Percentiles rank a stretch among this genome's conserved stretches.
Conservation (phyloP, 2,888 invertebrate species). For the Phasia obesa region DNA sequence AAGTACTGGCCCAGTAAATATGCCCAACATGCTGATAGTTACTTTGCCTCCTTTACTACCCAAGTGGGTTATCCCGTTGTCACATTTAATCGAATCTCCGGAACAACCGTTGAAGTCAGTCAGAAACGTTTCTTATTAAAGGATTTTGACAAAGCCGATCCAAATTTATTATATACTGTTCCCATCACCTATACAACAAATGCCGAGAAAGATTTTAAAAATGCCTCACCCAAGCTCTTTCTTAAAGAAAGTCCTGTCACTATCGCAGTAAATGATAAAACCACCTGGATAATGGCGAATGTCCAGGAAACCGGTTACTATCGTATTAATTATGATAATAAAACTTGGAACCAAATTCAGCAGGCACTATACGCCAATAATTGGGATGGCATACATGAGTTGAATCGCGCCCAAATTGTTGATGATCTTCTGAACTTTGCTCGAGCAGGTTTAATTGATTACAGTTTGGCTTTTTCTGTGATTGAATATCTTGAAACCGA, state of each 20-base stretch:
- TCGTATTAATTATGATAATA: conserved; percentile 87
- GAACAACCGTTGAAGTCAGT: conserved; percentile 70
- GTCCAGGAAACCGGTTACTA: conserved; percentile 83
- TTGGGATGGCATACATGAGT: conserved; percentile 84
- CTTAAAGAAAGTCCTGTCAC: conserved; percentile 44
- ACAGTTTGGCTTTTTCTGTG: conserved; percentile 86
- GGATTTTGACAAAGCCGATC: conserved; percentile 72
- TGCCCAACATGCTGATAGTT: conserved; percentile 74
- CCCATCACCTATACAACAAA: conserved; percentile 79
- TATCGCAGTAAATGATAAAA: conserved; percentile 4
- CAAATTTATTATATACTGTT: conserved; percentile 75
- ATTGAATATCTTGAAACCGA: conserved; percentile 88
- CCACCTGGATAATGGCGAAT: conserved; percentile 79
- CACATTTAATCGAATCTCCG: conserved; percentile 79
- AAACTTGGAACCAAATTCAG: conserved; percentile 85
- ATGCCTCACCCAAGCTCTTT: conserved; percentile 75
- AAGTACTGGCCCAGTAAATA: conserved; percentile 75
- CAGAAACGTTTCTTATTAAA: conserved; percentile 80
- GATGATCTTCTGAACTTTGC: conserved; percentile 91
- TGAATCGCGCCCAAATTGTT: conserved; percentile 90
- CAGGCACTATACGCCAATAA: conserved; percentile 65
- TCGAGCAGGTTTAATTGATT: conserved; percentile 85
- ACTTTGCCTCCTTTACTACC: conserved; percentile 85
- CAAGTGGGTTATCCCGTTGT: conserved; percentile 87
- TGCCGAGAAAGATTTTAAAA: conserved; percentile 72